Conservation (phyloP, 2,888 invertebrate genomes). For the Pachycephus smyrnensis region DNA sequence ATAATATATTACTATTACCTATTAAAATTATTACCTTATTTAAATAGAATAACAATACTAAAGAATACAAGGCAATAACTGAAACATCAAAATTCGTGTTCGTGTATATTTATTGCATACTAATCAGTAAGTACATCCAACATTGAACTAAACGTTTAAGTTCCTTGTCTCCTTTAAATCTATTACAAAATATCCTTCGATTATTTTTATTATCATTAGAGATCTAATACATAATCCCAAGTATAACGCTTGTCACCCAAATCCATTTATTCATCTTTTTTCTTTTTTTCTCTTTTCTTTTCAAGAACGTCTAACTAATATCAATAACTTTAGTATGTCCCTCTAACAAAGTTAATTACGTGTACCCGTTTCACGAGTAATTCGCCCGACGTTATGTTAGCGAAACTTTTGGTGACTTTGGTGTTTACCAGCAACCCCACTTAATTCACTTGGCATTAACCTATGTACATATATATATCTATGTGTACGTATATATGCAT, state of each 20-base stretch:
- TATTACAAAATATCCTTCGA: conserved; percentile 20
- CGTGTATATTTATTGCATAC: conserved; percentile 13
- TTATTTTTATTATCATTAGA: conserved; percentile 11
- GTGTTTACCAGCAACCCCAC: neutral
- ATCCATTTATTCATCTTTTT: neutral
- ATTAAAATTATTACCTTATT: no score
- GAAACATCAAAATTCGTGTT: neutral
- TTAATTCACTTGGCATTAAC: neutral
- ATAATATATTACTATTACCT: no score
- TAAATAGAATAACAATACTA: no score
- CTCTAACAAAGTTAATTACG: neutral
- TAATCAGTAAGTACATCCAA: conserved; percentile 5
- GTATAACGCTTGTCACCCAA: neutral
- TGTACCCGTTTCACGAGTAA: neutral
- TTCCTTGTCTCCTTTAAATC: conserved; percentile 13
- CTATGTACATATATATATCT: neutral
- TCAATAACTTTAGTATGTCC: neutral
- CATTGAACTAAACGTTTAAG: conserved; percentile 13
- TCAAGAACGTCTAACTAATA: neutral
- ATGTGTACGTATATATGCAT: conserved; percentile 17
- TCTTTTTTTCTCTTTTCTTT: neutral
- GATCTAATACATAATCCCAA: neutral
- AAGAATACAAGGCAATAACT: neutral
- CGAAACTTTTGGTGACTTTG: neutral
- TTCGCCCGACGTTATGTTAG: neutral